Evolutionary conservation across 2,113 vertebrate species (phyloP).

Genomic region (Euleptes europaea): DNA sequence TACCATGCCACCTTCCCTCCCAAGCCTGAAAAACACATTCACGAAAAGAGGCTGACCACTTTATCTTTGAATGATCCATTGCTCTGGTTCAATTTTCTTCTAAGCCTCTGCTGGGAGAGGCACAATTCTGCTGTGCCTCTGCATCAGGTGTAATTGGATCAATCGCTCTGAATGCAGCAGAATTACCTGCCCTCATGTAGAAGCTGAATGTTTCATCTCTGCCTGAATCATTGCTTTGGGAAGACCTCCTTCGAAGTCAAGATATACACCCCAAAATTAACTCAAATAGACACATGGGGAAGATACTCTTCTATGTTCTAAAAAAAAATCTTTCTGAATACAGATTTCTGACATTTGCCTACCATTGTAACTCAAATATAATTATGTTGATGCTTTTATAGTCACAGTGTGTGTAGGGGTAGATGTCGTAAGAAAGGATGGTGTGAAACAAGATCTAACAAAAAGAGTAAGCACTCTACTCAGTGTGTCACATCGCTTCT

Average conservation of each 20-base stretch:
- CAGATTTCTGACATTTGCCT: not conserved
- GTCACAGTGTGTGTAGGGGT: no score
- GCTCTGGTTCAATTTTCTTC: not conserved
- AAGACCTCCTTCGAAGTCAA: not conserved
- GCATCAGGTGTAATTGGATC: not conserved
- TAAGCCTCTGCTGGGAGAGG: not conserved
- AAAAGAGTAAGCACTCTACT: no score
- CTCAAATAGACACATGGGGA: not conserved
- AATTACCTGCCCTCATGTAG: not conserved
- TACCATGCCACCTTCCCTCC: no score
- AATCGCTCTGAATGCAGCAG: not conserved
- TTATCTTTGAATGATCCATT: not conserved
- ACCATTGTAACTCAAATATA: not conserved
- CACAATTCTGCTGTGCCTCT: not conserved
- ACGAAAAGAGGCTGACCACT: not conserved
- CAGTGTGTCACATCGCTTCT: no score
- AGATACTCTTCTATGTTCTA: not conserved
- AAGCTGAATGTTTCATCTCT: not conserved
- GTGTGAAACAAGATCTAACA: no score
- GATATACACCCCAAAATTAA: not conserved
- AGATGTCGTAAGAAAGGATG: no score
- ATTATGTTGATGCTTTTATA: no score
- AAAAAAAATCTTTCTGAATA: not conserved
- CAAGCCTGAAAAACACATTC: not conserved
- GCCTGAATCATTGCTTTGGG: not conserved